These are phyloP conservation scores for Drosophila pseudotalamancana DNA, from an alignment of 2,888 invertebrate species.

Conservation along the genomic window DNA sequence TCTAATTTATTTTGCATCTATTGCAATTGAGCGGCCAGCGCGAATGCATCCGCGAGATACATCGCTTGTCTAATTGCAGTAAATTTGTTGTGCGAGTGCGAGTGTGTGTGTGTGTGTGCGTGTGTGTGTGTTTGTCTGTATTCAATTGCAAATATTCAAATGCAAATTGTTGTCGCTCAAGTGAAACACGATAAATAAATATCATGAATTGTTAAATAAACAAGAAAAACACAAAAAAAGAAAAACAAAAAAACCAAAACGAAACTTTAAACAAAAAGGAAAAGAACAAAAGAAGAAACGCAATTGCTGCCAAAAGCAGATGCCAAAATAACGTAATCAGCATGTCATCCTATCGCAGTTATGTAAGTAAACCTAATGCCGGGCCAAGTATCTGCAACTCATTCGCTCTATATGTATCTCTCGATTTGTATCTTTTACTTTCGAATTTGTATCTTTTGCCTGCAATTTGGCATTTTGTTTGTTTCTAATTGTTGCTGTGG, in stretches of 20 bases:
- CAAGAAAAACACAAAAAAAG: not conserved
- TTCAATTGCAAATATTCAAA: slow-evolving; percentile 21
- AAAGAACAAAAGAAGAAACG: slow-evolving; percentile 34
- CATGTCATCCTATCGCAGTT: slow-evolving; percentile 84
- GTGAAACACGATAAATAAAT: not conserved
- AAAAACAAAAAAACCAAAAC: slow-evolving; percentile 10
- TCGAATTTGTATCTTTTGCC: slow-evolving; percentile 8
- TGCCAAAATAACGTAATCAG: slow-evolving; percentile 63
- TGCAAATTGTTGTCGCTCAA: slow-evolving; percentile 15
- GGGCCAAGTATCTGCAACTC: slow-evolving; percentile 52
- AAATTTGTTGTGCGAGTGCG: slow-evolving; percentile 15
- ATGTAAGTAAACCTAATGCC: slow-evolving; percentile 80
- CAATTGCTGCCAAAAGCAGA: slow-evolving; percentile 17
- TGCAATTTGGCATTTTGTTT: slow-evolving; percentile 59
- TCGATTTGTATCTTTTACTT: not conserved
- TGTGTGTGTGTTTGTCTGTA: slow-evolving; percentile 14
- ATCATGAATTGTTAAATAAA: slow-evolving; percentile 24
- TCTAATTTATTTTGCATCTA: slow-evolving; percentile 74
- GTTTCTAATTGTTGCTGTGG: slow-evolving; percentile 58
- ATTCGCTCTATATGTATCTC: slow-evolving; percentile 11
- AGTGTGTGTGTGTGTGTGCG: slow-evolving; percentile 14
- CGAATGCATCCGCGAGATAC: slow-evolving; percentile 57
- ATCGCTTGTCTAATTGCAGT: slow-evolving; percentile 52
- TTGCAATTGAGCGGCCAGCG: slow-evolving; percentile 67
- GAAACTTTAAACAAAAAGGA: not conserved